Evolutionary conservation across 2,888 invertebrate genomes (phyloP).

Genomic region (Tipula lateralis): DNA sequence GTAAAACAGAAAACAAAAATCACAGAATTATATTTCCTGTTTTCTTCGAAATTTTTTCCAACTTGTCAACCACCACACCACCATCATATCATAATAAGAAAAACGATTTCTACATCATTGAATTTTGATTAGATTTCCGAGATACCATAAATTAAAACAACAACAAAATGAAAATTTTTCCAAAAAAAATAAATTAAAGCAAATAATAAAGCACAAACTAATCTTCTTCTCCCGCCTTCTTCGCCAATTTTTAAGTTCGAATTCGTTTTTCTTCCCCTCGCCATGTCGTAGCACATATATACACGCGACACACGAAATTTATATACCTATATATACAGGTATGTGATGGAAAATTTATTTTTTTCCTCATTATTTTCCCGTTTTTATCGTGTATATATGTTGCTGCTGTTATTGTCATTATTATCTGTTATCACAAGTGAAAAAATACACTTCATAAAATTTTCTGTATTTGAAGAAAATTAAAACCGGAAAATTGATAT

Average conservation of each 20-base stretch:
- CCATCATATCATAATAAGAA: neutral
- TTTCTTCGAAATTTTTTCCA: neutral
- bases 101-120: conserved; percentile 13
- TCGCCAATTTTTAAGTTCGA: neutral
- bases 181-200: neutral
- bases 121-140: conserved; percentile 5
- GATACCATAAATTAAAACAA: neutral
- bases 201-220: neutral
- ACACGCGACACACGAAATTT: neutral
- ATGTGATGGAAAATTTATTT: neutral
- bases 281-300: neutral
- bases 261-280: neutral
- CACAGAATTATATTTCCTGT: neutral
- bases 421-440: neutral
- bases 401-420: neutral
- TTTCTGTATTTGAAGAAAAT: neutral
- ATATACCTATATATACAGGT: neutral
- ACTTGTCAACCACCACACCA: neutral
- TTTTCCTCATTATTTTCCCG: neutral
- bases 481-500: neutral
- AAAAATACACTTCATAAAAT: neutral
- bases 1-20: neutral
- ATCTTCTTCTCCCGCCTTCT: neutral
- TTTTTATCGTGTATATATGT: neutral
- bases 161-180: neutral